A percentile compares a stretch with the other conserved stretches of the same genome.
These are phyloP conservation scores for Thrips palmi DNA, from an alignment of 1,140 invertebrate species.

Conservation along the genomic window DNA sequence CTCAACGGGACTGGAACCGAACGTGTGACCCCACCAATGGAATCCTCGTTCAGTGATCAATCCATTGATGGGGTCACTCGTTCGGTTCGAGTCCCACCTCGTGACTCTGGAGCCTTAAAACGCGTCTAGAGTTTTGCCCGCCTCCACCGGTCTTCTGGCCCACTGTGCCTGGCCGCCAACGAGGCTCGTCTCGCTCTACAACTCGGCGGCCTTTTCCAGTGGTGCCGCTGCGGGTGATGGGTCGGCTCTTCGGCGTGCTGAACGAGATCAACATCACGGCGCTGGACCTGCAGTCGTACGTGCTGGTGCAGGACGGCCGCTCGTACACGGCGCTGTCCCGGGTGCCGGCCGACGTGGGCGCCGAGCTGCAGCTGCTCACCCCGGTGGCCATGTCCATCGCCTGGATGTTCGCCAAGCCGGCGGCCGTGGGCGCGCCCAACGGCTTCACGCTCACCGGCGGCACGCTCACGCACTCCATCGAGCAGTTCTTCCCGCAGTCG, in stretches of 20 bases:
- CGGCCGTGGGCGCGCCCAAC: conserved; percentile 50
- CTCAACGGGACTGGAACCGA: too few relatives aligned
- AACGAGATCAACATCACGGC: conserved; percentile 55
- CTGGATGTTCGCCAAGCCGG: conserved; percentile 81
- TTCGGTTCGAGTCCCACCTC: too few relatives aligned
- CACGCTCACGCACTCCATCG: conserved; percentile 60
- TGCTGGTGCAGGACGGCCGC: conserved; percentile 71
- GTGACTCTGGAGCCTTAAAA: too few relatives aligned
- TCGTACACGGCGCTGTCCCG: conserved; percentile 80
- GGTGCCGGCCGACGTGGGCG: conserved; percentile 49
- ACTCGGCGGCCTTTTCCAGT: too few relatives aligned
- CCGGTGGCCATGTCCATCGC: conserved; percentile 64
- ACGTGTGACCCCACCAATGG: too few relatives aligned
- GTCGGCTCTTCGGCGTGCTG: conserved; percentile 58
- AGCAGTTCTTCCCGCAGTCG: conserved; percentile 49
- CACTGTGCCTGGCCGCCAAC: too few relatives aligned
- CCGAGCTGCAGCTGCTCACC: conserved; percentile 57
- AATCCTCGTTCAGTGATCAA: too few relatives aligned
- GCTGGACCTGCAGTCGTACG: conserved; percentile 80
- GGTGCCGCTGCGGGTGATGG: conserved; percentile 64
- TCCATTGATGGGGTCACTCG: too few relatives aligned
- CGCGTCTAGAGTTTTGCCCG: too few relatives aligned
- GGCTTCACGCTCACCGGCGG: conserved; percentile 75
- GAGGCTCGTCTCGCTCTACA: too few relatives aligned
- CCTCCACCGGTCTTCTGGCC: too few relatives aligned